phyloP scores from a whole-genome alignment of 2,113 vertebrate species.

The Burhinus oedicnemus region DNA sequence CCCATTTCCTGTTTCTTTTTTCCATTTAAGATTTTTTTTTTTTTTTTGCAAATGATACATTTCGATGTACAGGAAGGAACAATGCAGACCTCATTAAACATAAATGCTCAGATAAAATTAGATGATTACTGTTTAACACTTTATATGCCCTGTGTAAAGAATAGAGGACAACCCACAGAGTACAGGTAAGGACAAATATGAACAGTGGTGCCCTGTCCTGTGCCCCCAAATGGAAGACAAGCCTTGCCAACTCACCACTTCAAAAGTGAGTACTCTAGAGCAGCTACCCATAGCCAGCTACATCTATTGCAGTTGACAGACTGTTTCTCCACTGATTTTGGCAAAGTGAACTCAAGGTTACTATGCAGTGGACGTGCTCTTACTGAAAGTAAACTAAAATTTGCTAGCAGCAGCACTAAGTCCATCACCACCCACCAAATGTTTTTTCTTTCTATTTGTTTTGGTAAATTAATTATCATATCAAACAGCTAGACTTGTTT shows the following conservation, averaged over 20 bases:
- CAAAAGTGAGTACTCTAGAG: background rate
- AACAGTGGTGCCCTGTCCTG: background rate
- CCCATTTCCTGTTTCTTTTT: background rate
- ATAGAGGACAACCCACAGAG: background rate
- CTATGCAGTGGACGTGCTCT: background rate
- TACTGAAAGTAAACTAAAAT: constrained; percentile 10
- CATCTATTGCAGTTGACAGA: background rate
- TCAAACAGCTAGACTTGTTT: background rate
- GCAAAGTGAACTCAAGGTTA: background rate
- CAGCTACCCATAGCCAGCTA: background rate
- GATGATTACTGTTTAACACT: background rate
- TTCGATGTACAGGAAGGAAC: background rate
- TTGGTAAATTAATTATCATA: constrained; percentile 12
- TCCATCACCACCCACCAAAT: constrained; percentile 12
- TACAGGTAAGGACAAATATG: background rate
- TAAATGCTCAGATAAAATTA: constrained; percentile 2
- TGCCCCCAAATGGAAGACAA: background rate
- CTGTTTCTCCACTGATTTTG: background rate
- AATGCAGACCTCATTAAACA: background rate
- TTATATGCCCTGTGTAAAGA: background rate
- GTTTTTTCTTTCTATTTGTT: constrained; percentile 17
- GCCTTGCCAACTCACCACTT: background rate
- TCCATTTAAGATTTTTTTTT: background rate
- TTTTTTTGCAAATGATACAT: background rate
- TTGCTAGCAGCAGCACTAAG: background rate